These are phyloP conservation scores for Mionectes macconnelli DNA, from an alignment of 2,113 vertebrate genomes.

Conservation along the genomic window DNA sequence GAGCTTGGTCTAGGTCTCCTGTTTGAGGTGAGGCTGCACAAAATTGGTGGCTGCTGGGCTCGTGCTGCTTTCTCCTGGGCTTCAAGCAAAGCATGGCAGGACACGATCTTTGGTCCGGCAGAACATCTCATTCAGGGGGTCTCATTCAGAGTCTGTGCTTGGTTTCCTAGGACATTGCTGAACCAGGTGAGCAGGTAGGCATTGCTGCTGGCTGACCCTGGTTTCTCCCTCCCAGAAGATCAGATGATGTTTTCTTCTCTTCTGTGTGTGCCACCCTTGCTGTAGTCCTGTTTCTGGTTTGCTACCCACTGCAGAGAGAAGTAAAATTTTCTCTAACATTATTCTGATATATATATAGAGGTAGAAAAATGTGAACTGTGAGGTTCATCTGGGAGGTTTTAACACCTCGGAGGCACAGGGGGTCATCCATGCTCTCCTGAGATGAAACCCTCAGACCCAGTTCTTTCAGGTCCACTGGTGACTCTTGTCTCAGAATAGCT, in stretches of 20 bases:
- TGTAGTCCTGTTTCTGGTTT: not conserved
- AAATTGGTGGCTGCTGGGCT: not conserved
- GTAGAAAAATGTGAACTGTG: not conserved
- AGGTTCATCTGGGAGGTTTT: not conserved
- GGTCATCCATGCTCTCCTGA: not conserved
- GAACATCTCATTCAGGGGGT: rapidly evolving
- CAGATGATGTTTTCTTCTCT: not conserved
- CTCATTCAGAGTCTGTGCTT: not conserved
- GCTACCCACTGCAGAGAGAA: not conserved
- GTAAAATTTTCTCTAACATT: not conserved
- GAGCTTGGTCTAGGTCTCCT: not conserved
- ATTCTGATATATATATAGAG: not conserved
- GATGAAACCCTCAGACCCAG: not conserved
- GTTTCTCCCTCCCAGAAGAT: not conserved
- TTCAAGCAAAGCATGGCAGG: not conserved
- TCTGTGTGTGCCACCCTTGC: not conserved
- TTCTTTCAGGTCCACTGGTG: not conserved
- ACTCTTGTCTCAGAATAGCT: not conserved
- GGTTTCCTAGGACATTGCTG: not conserved
- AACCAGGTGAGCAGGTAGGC: not conserved
- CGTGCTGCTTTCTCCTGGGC: not conserved
- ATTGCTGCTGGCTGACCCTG: not conserved
- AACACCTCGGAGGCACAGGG: not conserved
- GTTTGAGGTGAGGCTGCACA: not conserved
- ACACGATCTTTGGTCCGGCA: not conserved